Evolutionary conservation across 1,140 invertebrate species (phyloP).

Genomic region (Drosophila pruinosa): DNA sequence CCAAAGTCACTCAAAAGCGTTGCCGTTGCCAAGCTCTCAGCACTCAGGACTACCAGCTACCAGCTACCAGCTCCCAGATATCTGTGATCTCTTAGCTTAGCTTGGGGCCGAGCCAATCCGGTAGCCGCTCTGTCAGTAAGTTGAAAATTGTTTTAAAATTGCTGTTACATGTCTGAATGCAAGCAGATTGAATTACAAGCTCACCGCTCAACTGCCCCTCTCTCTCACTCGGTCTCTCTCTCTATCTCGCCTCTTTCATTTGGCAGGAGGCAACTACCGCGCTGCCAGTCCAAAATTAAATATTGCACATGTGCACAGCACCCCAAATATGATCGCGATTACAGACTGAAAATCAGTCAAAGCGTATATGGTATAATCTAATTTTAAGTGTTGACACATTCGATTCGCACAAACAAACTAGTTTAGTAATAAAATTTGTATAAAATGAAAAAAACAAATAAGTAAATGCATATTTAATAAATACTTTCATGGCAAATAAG

Average conservation of each 20-base stretch:
- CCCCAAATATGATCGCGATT: constrained; percentile 44
- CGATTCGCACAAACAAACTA: constrained; percentile 34
- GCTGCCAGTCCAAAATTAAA: constrained; percentile 56
- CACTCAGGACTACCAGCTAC: constrained; percentile 30
- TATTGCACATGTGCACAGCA: constrained; percentile 50
- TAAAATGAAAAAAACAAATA: neutral
- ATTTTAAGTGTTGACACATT: constrained; percentile 80
- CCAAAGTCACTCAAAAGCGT: constrained; percentile 82
- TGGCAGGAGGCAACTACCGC: constrained; percentile 1
- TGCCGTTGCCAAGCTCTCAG: constrained; percentile 61
- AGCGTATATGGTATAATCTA: constrained; percentile 80
- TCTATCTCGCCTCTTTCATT: neutral
- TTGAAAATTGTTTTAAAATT: constrained; percentile 83
- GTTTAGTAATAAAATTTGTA: neutral
- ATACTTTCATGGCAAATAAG: too few relatives aligned
- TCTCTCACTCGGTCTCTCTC: neutral
- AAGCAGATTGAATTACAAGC: constrained; percentile 81
- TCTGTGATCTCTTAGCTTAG: constrained; percentile 31
- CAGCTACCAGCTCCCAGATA: constrained; percentile 24
- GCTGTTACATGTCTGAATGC: constrained; percentile 82
- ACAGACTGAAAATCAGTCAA: constrained; percentile 68
- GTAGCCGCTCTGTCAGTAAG: constrained; percentile 81
- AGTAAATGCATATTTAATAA: too few relatives aligned
- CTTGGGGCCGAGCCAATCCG: constrained; percentile 68
- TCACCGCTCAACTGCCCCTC: constrained; percentile 51